phyloP scores from a whole-genome alignment of 2,113 vertebrate species.

The Sialia sialis region DNA sequence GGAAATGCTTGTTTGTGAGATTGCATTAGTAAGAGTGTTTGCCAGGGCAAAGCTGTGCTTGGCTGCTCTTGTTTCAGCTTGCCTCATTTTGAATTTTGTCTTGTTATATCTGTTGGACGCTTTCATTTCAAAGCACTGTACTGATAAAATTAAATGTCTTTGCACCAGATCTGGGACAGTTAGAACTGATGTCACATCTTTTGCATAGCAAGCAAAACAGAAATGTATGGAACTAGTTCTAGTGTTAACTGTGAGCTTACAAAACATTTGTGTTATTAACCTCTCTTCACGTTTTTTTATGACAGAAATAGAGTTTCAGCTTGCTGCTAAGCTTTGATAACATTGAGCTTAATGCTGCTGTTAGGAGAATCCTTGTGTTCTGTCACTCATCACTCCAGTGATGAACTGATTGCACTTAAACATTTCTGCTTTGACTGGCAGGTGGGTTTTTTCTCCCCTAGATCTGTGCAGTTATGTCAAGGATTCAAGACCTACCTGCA shows the following conservation, averaged over 20 bases:
- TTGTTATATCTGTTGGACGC: background rate
- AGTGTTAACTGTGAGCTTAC: background rate
- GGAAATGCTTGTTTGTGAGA: background rate
- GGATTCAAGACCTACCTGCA: background rate
- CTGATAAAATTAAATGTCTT: background rate
- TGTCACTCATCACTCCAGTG: rapidly evolving
- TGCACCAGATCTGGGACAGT: background rate
- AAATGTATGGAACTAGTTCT: background rate
- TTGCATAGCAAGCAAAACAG: background rate
- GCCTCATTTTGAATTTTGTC: background rate
- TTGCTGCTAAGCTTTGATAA: background rate
- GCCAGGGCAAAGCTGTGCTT: background rate
- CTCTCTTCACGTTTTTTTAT: background rate
- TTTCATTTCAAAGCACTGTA: background rate
- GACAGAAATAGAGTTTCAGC: background rate
- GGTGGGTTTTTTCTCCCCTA: background rate
- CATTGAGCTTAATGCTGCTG: background rate
- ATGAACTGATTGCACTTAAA: background rate
- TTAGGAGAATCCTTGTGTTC: background rate
- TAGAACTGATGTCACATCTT: background rate
- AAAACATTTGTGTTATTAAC: background rate
- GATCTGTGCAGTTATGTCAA: background rate
- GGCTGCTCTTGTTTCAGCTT: background rate
- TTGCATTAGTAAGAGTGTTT: background rate
- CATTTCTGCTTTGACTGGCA: background rate